Evolutionary conservation across 2,797 vertebrate genomes (phyloP).

Genomic region (Alosa sapidissima): DNA sequence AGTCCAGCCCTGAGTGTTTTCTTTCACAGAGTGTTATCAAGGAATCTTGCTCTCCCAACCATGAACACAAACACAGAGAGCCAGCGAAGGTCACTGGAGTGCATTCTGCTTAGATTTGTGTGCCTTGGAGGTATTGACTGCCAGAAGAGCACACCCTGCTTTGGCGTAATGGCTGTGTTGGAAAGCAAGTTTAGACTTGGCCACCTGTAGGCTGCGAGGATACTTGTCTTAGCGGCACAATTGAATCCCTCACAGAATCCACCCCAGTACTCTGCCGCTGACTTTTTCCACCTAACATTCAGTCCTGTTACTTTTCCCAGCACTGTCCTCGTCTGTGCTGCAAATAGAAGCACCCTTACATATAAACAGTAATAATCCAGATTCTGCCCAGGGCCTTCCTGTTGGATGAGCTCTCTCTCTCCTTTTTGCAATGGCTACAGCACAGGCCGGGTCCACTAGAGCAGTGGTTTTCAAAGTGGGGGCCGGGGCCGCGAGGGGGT

Average conservation of each 20-base stretch:
- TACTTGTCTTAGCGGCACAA: background rate
- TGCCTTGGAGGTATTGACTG: constrained; percentile 24
- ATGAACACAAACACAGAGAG: background rate
- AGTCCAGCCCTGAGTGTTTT: background rate
- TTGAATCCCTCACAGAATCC: constrained; percentile 16
- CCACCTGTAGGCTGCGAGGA: constrained; percentile 16
- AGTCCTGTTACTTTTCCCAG: background rate
- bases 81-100: constrained; percentile 19
- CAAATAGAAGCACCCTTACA: background rate
- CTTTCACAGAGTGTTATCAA: background rate
- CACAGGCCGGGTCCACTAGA: no score
- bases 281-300: background rate
- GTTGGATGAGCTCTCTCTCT: background rate
- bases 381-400: background rate
- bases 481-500: no score
- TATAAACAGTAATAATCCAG: background rate
- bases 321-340: background rate
- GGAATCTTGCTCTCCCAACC: constrained; percentile 10
- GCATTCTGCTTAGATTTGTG: constrained; percentile 25
- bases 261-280: constrained; percentile 44
- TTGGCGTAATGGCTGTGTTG: constrained; percentile 56
- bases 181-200: constrained; percentile 69
- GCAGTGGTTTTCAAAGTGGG: no score
- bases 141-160: constrained; percentile 52
- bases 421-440: background rate